Conservation (phyloP, 1,140 invertebrate species). For the Leptinotarsa texana region DNA sequence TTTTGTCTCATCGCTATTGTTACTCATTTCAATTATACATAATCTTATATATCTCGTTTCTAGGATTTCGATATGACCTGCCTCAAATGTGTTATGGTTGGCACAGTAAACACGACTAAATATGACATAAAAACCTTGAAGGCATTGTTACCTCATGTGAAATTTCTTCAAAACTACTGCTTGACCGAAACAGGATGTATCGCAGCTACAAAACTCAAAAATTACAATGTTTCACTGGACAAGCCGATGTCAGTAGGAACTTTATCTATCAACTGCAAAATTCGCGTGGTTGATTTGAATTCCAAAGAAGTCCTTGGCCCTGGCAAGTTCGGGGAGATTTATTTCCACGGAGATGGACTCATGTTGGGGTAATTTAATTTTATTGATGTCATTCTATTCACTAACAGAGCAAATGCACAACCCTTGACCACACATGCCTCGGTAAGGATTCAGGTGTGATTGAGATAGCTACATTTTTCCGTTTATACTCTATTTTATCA, state of each 20-base stretch:
- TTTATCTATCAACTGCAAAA: slow-evolving; percentile 34
- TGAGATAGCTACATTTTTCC: too few relatives aligned
- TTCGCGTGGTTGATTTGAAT: slow-evolving; percentile 40
- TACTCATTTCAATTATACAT: too few relatives aligned
- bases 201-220: slow-evolving; percentile 20
- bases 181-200: slow-evolving; percentile 38
- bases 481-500: too few relatives aligned
- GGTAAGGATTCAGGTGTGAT: too few relatives aligned
- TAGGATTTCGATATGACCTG: slow-evolving; percentile 45
- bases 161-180: slow-evolving; percentile 38
- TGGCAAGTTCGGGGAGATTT: slow-evolving; percentile 42
- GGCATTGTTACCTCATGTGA: slow-evolving; percentile 32
- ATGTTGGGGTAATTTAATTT: slow-evolving; percentile 42
- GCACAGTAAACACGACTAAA: slow-evolving; percentile 34
- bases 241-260: slow-evolving; percentile 39
- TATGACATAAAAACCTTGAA: slow-evolving; percentile 32
- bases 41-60: neutral
- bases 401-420: too few relatives aligned
- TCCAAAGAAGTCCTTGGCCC: slow-evolving; percentile 29
- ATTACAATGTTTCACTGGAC: slow-evolving; percentile 29
- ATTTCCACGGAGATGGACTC: slow-evolving; percentile 38
- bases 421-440: too few relatives aligned
- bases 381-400: too few relatives aligned
- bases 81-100: slow-evolving; percentile 41
- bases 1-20: too few relatives aligned